A percentile compares a stretch with the other conserved stretches of the same genome.
phyloP scores from a whole-genome alignment of 1,140 invertebrate genomes.

The Neuroterus valhalla region DNA sequence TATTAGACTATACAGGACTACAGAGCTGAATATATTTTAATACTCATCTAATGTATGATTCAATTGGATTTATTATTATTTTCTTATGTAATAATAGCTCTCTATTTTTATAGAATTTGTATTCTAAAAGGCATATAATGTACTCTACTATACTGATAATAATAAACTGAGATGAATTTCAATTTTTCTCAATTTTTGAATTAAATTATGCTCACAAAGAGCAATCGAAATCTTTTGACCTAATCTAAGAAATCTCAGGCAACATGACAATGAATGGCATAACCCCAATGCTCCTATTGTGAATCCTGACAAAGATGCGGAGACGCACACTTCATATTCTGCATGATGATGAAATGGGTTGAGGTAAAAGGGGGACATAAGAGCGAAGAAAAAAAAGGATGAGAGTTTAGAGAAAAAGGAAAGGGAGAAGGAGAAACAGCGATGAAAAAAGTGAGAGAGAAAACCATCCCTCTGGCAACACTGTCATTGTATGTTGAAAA shows the following conservation, averaged over 20 bases:
- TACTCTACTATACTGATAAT: too few relatives aligned
- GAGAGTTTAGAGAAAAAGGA: slow-evolving; percentile 44
- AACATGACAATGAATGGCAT: slow-evolving; percentile 7
- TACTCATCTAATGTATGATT: too few relatives aligned
- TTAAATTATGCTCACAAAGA: neutral
- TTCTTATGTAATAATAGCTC: too few relatives aligned
- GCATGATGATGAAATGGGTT: slow-evolving; percentile 35
- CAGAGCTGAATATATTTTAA: too few relatives aligned
- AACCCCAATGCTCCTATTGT: slow-evolving; percentile 41
- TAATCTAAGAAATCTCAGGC: slow-evolving; percentile 17
- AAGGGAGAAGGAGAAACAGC: slow-evolving; percentile 22
- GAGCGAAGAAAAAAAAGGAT: slow-evolving; percentile 18
- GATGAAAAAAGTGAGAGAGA: slow-evolving; percentile 20
- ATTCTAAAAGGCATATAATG: too few relatives aligned
- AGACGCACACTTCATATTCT: slow-evolving; percentile 49
- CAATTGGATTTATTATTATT: too few relatives aligned
- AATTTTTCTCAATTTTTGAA: too few relatives aligned
- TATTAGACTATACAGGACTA: too few relatives aligned
- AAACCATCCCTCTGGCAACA: slow-evolving; percentile 12
- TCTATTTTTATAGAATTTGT: too few relatives aligned
- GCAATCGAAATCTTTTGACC: slow-evolving; percentile 10
- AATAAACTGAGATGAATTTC: too few relatives aligned
- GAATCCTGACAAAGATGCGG: slow-evolving; percentile 50
- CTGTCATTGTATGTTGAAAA: slow-evolving; percentile 46
- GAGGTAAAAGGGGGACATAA: slow-evolving; percentile 43